These are phyloP conservation scores for Dexiosoma caninum DNA, from an alignment of 2,888 invertebrate genomes.

Conservation along the genomic window DNA sequence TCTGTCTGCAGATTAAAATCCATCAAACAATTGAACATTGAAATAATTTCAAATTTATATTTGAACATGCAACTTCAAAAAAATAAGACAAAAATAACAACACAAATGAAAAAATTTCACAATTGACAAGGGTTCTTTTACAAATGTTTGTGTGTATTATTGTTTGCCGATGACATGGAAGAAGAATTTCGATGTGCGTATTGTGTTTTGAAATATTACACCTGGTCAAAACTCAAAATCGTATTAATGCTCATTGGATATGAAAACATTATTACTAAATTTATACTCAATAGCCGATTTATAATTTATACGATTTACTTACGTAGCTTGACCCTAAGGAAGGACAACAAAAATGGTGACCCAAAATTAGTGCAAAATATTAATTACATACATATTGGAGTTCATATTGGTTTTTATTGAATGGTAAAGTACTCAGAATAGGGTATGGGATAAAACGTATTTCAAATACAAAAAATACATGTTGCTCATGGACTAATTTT, in stretches of 20 bases:
- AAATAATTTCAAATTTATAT: constrained; percentile 45
- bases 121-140: constrained; percentile 54
- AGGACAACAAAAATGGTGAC: too few species aligned
- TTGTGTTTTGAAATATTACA: constrained; percentile 59
- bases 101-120: constrained; percentile 43
- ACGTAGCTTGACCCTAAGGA: too few species aligned
- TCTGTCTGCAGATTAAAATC: constrained; percentile 40
- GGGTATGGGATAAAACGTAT: too few species aligned
- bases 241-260: constrained; percentile 27
- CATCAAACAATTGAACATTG: constrained; percentile 44
- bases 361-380: too few species aligned
- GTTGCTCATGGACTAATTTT: too few species aligned
- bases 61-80: background rate
- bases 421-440: too few species aligned
- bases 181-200: constrained; percentile 4
- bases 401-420: too few species aligned
- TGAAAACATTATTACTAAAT: constrained; percentile 2
- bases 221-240: constrained; percentile 54
- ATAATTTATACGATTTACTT: too few species aligned
- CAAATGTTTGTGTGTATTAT: background rate
- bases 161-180: constrained; percentile 27
- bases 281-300: background rate
- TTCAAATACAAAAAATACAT: too few species aligned
- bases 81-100: constrained; percentile 28
- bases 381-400: too few species aligned